Base-by-base conservation (phyloP, 2,888 invertebrate species). In the Trachelus tabidus region DNA sequence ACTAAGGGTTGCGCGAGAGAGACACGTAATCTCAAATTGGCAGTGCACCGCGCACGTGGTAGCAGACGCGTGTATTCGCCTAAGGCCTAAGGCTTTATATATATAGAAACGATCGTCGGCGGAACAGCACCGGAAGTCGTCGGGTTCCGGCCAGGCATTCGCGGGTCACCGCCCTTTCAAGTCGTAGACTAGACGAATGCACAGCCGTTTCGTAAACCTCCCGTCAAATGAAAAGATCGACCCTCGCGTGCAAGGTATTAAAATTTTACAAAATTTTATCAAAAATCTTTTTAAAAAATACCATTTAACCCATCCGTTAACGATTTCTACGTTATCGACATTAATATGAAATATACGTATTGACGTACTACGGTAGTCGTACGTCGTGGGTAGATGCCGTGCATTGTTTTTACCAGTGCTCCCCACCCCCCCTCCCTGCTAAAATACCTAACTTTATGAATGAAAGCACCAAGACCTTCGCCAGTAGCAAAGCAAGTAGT, bases 61-160 rank as follows among this genome's bases (percentile, higher is more conserved):
- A 56, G 9, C 56, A 56, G 56, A 56, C 56, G 56, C 56, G 56
- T 34, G 30, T 56, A 73, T 34, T 73, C 73, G 12, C 68, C n/a
- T 34, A 69, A 34, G 31, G 33, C 71, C 75, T 74, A 68, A 40
- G 76, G 33, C 40, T 33, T 69, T 76, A 81, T 80, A 80, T 81
- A 83, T 80, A 83, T 82, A 83, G 88, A 88, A 87, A 87, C 87
- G 89, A 87, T 86, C 84, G 85, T 56, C 86, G 88, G 85, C 87
- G 87, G 88, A 88, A 90, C 89, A 89, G 85, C 87, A 90, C 90
- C 89, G 90, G 90, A 90, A 89, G 90, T 83, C 87, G 87, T 89
- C 86, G 86, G 90, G 90, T 90, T 90, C 90, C 90, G 89, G 87
- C 89, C 87, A 87, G 86, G 88, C 87, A 79, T 75, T 78, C 81